These are phyloP conservation scores for Punctoribates punctum DNA, from an alignment of 2,888 invertebrate species.

Conservation along the genomic window DNA sequence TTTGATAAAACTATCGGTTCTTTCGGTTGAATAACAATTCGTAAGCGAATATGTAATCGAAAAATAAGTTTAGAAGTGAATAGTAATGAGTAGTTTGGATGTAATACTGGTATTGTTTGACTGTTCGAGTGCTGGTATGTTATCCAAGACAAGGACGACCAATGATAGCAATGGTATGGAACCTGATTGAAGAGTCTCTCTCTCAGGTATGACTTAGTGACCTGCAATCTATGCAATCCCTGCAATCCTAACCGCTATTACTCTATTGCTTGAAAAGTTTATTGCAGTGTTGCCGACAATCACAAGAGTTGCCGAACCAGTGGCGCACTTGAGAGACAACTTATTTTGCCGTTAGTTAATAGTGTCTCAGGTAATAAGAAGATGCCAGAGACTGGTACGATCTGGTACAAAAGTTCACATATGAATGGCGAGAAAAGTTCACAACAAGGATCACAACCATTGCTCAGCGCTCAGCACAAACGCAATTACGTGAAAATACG, in stretches of 20 bases:
- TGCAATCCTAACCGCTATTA: neutral
- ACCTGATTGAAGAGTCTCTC: conserved; percentile 7
- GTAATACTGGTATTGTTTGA: neutral
- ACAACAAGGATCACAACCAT: neutral
- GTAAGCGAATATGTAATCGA: neutral
- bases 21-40: neutral
- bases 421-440: neutral
- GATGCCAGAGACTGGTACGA: conserved; percentile 22
- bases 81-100: neutral
- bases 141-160: conserved; percentile 29
- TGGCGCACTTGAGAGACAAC: neutral
- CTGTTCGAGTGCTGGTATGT: neutral
- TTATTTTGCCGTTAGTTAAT: neutral
- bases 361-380: neutral
- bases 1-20: neutral
- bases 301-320: conserved; percentile 6
- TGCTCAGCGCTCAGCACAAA: neutral
- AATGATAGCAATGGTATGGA: conserved; percentile 11
- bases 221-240: neutral
- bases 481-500: neutral
- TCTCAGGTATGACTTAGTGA: conserved; percentile 27
- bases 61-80: neutral
- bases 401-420: conserved; percentile 20
- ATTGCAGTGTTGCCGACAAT: conserved; percentile 32
- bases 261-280: neutral